phyloP scores from a whole-genome alignment of 2,888 invertebrate species.

The Nyleta sp. region DNA sequence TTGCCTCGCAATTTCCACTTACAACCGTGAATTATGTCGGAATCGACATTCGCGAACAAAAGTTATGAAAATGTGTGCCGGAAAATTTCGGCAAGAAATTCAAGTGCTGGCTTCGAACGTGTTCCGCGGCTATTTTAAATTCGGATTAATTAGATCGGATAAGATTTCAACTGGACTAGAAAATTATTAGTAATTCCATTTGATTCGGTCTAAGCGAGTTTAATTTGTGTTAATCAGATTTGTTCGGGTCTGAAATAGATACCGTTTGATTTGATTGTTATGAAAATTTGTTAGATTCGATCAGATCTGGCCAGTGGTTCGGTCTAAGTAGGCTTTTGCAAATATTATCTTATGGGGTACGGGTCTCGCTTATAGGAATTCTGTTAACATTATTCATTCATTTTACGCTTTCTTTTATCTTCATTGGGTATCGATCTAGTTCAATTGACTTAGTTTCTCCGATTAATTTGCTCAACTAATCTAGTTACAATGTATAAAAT shows the following conservation, averaged over 20 bases:
- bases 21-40: conserved; percentile 46
- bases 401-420: neutral
- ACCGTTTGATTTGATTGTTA: conserved; percentile 1
- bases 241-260: conserved; percentile 13
- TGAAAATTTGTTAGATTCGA: conserved; percentile 1
- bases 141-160: conserved; percentile 4
- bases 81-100: neutral
- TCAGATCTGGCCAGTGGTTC: neutral
- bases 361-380: no score
- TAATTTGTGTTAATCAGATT: conserved; percentile 19
- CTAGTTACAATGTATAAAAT: neutral
- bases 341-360: no score
- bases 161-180: conserved; percentile 2
- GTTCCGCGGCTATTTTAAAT: neutral
- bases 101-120: neutral
- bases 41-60: neutral
- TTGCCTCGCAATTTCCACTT: conserved; percentile 58
- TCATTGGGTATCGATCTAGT: neutral
- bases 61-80: neutral
- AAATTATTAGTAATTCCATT: conserved; percentile 20
- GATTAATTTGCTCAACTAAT: neutral
- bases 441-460: neutral
- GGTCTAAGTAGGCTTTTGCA: neutral
- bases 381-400: neutral
- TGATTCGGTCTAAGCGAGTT: conserved; percentile 12